phyloP scores from a whole-genome alignment of 2,797 vertebrate species.

The Lepilemur septentrionalis region DNA sequence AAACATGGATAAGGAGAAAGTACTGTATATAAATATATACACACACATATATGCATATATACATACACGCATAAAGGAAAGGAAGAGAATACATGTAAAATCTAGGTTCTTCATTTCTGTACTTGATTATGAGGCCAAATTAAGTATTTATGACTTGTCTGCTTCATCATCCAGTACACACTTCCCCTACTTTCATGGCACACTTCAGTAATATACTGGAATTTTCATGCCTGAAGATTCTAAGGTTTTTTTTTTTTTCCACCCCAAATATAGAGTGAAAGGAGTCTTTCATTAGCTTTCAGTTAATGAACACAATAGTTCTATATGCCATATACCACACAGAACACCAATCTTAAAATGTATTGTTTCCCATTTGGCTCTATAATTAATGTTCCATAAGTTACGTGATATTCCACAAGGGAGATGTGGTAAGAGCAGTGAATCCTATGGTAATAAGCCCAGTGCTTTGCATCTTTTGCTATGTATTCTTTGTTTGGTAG shows the following conservation, averaged over 20 bases:
- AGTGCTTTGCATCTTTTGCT: background rate
- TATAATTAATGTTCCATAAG: too few relatives aligned
- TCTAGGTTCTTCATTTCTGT: background rate
- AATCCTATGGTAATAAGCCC: background rate
- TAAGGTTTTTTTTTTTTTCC: background rate
- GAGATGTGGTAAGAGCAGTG: background rate
- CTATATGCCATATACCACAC: accelerated
- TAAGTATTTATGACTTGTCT: background rate
- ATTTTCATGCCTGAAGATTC: background rate
- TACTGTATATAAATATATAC: background rate
- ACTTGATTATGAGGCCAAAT: background rate
- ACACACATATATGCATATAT: background rate
- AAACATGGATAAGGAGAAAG: background rate
- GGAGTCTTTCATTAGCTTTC: background rate
- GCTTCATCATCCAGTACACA: too few relatives aligned
- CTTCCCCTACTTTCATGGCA: background rate
- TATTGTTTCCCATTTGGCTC: background rate
- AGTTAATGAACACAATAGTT: background rate
- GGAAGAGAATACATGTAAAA: background rate
- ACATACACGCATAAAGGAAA: background rate
- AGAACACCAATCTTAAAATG: too few relatives aligned
- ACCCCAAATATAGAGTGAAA: background rate
- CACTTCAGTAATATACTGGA: background rate
- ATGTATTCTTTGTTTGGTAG: background rate
- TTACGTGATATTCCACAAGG: background rate